phyloP scores from a whole-genome alignment of 2,113 vertebrate genomes.

The Ondatra zibethicus region DNA sequence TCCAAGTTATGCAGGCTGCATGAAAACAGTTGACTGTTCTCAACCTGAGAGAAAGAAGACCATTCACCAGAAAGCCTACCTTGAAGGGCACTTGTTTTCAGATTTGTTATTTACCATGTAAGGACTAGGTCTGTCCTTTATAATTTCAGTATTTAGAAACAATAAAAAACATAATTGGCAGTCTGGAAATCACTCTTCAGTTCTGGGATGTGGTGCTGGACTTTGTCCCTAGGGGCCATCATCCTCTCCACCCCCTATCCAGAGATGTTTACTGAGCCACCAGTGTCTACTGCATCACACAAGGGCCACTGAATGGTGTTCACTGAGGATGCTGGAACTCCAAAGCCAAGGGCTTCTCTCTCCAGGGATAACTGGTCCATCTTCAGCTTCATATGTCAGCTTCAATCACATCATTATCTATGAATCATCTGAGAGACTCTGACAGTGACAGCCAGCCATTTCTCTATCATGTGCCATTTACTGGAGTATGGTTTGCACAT shows the following conservation, averaged over 20 bases:
- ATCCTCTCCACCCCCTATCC: background rate
- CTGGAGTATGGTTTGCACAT: background rate
- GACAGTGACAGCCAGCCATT: background rate
- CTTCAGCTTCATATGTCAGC: background rate
- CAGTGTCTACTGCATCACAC: fast-evolving
- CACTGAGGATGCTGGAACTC: background rate
- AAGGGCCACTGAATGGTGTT: background rate
- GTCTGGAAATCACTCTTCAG: constrained; percentile 23
- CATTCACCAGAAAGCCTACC: constrained; percentile 49
- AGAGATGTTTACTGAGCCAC: background rate
- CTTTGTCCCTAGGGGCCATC: background rate
- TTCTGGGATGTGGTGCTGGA: background rate
- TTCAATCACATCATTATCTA: background rate
- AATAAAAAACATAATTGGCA: background rate
- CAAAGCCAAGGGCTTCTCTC: background rate
- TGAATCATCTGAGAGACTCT: background rate
- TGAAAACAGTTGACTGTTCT: constrained; percentile 49
- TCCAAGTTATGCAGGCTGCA: background rate
- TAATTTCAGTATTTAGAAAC: constrained; percentile 56
- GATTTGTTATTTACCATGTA: constrained; percentile 20
- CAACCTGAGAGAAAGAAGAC: constrained; percentile 37
- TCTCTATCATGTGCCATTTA: background rate
- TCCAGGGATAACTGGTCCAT: constrained; percentile 17
- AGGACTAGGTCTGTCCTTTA: background rate
- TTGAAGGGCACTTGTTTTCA: constrained; percentile 34